Evolutionary conservation across 2,888 invertebrate species (phyloP), one percentile per base, ranked within the genome.

Genomic region (Ephialtes manifestator): DNA sequence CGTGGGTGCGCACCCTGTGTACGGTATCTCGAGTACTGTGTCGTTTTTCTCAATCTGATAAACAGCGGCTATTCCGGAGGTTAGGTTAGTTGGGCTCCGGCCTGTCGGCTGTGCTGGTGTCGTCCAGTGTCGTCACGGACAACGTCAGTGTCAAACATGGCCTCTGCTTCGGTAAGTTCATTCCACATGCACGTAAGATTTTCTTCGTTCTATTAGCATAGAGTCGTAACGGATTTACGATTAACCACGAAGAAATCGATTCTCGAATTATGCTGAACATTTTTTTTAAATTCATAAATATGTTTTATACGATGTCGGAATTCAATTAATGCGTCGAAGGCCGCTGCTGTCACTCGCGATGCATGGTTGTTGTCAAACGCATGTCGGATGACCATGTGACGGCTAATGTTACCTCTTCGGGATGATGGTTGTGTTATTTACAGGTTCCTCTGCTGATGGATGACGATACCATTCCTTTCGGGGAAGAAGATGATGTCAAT

Each of bases 391-490:
- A 67, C 53, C 60, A 43, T n/a, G 71, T 20, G 39, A 68, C 70
- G 77, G 39, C 20, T 13, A 48, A 71, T n/a, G 48, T 76, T 79
- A 31, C 55, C 84, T 84, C 77, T 88, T 87, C 88, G 55, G 77
- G 87, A 88, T 89, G 85, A 89, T 89, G 84, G 83, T 86, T 55
- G 85, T 89, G 70, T 88, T 72, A 79, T 94, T 95, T 95, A 78
- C 95, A 98, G 98, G 97, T 97, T 95, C 97, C 98, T 93, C 91
- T 95, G 92, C 95, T 98, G 90, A 95, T 98, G 92, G 97, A 97
- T 90, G 97, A 98, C 92, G 98, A 98, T 94, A 97, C 97, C 39
- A 95, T 98, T 88, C 97, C 97, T 63, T 98, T 98, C 91, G 98
- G 98, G 0, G 98, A 98, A 87, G 98, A 98, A 94, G 97, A 97